phyloP scores from a whole-genome alignment of 2,888 invertebrate genomes.

The Pycnomerus fuliginosus region DNA sequence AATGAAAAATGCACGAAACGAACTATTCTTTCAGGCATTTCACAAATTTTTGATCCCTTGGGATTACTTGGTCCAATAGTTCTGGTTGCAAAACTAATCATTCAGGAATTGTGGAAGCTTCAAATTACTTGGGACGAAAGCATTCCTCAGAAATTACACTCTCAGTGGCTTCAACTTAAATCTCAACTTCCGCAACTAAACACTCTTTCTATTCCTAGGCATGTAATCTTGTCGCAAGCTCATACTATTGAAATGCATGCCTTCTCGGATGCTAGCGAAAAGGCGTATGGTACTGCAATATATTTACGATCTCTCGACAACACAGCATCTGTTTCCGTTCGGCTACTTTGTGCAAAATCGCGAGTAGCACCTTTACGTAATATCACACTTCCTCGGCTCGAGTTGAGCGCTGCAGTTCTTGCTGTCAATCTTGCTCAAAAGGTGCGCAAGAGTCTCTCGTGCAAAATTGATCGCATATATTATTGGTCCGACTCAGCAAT shows the following conservation, averaged over 20 bases:
- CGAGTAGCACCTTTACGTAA: conserved; percentile 27
- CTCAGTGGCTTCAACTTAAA: too few relatives aligned
- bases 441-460: conserved; percentile 9
- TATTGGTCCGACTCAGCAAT: conserved; percentile 32
- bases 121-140: too few relatives aligned
- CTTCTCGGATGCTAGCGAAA: conserved; percentile 11
- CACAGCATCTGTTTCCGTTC: not conserved
- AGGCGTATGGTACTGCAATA: conserved; percentile 23
- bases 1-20: too few relatives aligned
- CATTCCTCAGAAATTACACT: too few relatives aligned
- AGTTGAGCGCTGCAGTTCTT: conserved; percentile 26
- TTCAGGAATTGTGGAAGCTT: too few relatives aligned
- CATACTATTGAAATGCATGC: conserved; percentile 9
- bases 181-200: too few relatives aligned
- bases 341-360: conserved; percentile 25
- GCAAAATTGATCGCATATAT: conserved; percentile 6
- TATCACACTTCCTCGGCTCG: conserved; percentile 25
- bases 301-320: conserved; percentile 14
- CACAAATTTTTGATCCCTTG: too few relatives aligned
- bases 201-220: conserved; percentile 7
- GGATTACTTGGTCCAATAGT: too few relatives aligned
- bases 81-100: too few relatives aligned
- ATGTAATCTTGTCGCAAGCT: not conserved
- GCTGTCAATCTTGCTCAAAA: conserved; percentile 18
- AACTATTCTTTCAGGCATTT: too few relatives aligned